A percentile compares a stretch with the other conserved stretches of the same genome.
phyloP scores from a whole-genome alignment of 2,113 vertebrate species.

The Plectropomus leopardus region DNA sequence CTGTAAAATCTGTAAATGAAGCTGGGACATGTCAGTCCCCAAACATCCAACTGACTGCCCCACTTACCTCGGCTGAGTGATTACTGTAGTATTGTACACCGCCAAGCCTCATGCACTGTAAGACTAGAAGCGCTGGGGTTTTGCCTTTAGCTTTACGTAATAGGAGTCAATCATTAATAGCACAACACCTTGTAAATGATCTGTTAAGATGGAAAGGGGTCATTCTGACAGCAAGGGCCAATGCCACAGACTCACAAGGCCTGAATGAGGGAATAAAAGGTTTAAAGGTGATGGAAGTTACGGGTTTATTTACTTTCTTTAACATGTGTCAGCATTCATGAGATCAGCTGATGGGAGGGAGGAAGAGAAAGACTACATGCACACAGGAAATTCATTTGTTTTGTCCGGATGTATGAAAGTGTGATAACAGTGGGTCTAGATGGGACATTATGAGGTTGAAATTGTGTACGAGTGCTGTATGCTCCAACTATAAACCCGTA shows the following conservation, averaged over 20 bases:
- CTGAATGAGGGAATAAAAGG: conserved; percentile 12
- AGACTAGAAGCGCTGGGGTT: conserved; percentile 59
- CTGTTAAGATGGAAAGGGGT: conserved; percentile 52
- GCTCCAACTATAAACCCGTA: neutral
- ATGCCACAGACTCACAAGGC: conserved; percentile 35
- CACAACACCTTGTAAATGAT: conserved; percentile 66
- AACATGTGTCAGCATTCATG: conserved; percentile 1
- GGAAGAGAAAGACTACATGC: neutral
- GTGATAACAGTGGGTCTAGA: neutral
- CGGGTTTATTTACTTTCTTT: neutral
- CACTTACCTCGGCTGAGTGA: conserved; percentile 55
- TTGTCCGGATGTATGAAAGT: neutral
- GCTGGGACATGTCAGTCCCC: conserved; percentile 24
- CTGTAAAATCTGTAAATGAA: conserved; percentile 30
- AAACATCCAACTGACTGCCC: conserved; percentile 43
- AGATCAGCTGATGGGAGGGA: conserved; percentile 13
- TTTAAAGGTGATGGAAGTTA: conserved; percentile 33
- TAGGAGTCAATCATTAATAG: conserved; percentile 77
- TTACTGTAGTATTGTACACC: conserved; percentile 50
- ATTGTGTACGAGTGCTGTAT: neutral
- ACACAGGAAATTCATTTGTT: neutral
- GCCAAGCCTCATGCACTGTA: conserved; percentile 33
- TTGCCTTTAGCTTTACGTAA: conserved; percentile 56
- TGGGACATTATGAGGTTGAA: neutral
- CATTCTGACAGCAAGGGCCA: conserved; percentile 18